phyloP scores from a whole-genome alignment of 2,113 vertebrate species.

The Phoxinus phoxinus region DNA sequence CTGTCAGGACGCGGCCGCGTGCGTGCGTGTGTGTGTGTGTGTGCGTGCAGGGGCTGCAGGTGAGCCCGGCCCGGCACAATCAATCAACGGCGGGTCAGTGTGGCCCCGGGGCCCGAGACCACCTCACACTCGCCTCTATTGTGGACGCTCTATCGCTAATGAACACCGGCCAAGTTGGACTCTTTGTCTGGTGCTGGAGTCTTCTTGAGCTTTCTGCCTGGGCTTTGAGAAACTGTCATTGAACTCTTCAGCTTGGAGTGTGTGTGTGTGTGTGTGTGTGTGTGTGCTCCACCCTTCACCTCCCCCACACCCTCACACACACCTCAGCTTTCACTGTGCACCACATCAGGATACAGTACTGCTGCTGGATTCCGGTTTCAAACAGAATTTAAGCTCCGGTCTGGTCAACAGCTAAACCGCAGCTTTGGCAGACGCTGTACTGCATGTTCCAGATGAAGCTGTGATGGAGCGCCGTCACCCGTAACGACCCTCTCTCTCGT shows the following conservation, averaged over 20 bases:
- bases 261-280: conserved; percentile 51
- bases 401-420: conserved; percentile 80
- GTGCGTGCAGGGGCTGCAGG: conserved; percentile 71
- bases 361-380: conserved; percentile 80
- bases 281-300: conserved; percentile 62
- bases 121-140: conserved; percentile 35
- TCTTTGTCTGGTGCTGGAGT: conserved; percentile 47
- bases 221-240: conserved; percentile 70
- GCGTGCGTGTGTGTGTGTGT: conserved; percentile 62
- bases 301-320: conserved; percentile 54
- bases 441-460: background rate
- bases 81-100: conserved; percentile 74
- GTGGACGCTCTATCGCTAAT: conserved; percentile 60
- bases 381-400: conserved; percentile 79
- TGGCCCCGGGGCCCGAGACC: conserved; percentile 42
- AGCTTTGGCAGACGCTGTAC: conserved; percentile 62
- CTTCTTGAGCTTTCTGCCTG: conserved; percentile 11
- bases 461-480: conserved; percentile 20
- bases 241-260: conserved; percentile 60
- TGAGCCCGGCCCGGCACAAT: conserved; percentile 73
- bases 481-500: conserved; percentile 34
- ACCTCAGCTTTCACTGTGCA: conserved; percentile 63
- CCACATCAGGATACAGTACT: conserved; percentile 83
- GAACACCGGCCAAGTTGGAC: conserved; percentile 64
- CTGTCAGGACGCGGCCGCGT: conserved; percentile 53